Percentiles rank a stretch among this genome's conserved stretches.
Conservation (phyloP, 2,113 vertebrate species). For the Carlito syrichta region DNA sequence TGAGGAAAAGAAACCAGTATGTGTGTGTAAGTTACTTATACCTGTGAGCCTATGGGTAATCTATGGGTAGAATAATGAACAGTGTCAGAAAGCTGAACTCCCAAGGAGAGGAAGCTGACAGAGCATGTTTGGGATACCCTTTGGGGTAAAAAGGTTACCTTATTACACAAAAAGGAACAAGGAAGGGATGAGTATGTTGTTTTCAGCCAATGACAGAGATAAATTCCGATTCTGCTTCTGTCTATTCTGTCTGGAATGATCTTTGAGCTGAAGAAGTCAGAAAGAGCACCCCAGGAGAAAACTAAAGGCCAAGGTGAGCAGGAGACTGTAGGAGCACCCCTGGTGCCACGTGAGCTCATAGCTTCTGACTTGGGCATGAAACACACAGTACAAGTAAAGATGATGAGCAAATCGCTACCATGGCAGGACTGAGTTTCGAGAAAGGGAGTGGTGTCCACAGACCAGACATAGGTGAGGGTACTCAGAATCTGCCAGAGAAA, state of each 20-base stretch:
- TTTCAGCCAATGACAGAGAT: neutral
- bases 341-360: neutral
- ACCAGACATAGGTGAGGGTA: neutral
- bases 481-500: neutral
- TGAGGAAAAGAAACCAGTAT: neutral
- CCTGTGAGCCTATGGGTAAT: too few relatives aligned
- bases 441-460: neutral
- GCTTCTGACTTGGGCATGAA: too few relatives aligned
- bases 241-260: neutral
- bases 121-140: neutral
- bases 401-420: neutral
- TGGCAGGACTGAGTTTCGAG: rapidly evolving
- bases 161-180: neutral
- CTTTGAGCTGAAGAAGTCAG: neutral
- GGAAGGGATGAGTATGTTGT: neutral
- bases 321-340: neutral
- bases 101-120: neutral
- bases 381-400: neutral
- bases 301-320: neutral
- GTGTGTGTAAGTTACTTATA: neutral
- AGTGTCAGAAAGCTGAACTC: neutral
- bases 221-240: neutral
- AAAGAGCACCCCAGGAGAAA: neutral
- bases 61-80: neutral
- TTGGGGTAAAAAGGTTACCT: neutral